These are phyloP conservation scores for Trichomalopsis sarcophagae DNA, from an alignment of 1,140 invertebrate species.

Conservation along the genomic window DNA sequence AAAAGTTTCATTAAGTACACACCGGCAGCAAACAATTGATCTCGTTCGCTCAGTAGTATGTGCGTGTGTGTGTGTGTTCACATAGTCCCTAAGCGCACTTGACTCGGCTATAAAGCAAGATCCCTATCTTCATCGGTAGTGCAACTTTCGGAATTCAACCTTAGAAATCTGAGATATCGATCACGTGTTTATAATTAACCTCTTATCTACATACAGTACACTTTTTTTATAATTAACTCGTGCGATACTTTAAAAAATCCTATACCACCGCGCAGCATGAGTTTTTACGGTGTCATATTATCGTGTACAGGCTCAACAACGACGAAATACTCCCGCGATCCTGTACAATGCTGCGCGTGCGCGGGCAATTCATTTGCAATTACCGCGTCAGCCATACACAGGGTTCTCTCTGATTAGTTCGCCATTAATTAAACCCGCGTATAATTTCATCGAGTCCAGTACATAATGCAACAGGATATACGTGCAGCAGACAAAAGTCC, in stretches of 20 bases:
- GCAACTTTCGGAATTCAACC: conserved; percentile 41
- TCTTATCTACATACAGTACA: neutral
- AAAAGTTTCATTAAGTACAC: conserved; percentile 10
- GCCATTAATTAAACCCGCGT: neutral
- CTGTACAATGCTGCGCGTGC: neutral
- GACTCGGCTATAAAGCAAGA: conserved; percentile 9
- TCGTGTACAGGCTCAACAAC: neutral
- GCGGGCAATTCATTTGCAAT: neutral
- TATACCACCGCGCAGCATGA: no score
- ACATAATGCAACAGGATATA: neutral
- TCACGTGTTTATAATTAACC: conserved; percentile 15
- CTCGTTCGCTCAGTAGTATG: neutral
- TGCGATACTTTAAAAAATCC: neutral
- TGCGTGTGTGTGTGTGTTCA: neutral
- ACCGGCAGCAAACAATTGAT: conserved; percentile 26
- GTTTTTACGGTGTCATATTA: no score
- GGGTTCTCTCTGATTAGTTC: neutral
- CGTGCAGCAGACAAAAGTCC: no score
- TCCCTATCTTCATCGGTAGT: conserved; percentile 4
- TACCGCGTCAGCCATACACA: neutral
- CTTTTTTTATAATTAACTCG: neutral
- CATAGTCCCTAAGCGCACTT: neutral
- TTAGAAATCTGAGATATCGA: conserved; percentile 39
- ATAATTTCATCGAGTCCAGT: neutral
- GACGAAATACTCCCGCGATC: neutral